Evolutionary conservation across 1,140 invertebrate species (phyloP).

Genomic region (Patella vulgata): DNA sequence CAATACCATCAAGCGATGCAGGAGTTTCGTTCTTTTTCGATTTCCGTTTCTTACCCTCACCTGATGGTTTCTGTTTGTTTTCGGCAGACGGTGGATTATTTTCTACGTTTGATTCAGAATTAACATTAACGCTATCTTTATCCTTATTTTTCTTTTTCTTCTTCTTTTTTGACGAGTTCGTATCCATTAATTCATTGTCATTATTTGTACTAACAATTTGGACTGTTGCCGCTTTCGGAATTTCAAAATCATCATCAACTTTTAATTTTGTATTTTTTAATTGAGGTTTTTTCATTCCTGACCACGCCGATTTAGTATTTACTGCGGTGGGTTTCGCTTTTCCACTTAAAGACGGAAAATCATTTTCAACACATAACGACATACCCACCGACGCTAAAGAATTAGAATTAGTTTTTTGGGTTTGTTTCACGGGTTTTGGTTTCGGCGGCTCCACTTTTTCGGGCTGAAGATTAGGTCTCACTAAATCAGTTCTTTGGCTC

Average conservation of each 20-base stretch:
- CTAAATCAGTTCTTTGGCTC: too few species aligned
- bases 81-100: neutral
- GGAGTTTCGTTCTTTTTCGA: conserved; percentile 2
- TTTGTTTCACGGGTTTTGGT: neutral
- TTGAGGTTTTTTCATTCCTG: conserved; percentile 5
- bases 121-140: conserved; percentile 28
- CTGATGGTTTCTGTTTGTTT: neutral
- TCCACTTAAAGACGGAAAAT: conserved; percentile 62
- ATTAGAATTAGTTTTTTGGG: conserved; percentile 8
- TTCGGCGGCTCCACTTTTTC: neutral
- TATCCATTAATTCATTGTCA: conserved; percentile 15
- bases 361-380: conserved; percentile 34
- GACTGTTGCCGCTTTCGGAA: neutral
- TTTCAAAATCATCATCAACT: neutral
- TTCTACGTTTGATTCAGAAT: neutral
- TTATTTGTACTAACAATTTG: conserved; percentile 27
- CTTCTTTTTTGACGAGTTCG: conserved; percentile 44
- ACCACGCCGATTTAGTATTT: neutral
- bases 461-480: neutral
- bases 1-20: conserved; percentile 7
- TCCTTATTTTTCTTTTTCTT: conserved; percentile 60
- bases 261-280: neutral
- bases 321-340: conserved; percentile 9
- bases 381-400: too few species aligned
- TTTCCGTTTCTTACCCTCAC: neutral